Evolutionary conservation across 2,888 invertebrate genomes (phyloP), one percentile per base, ranked within the genome.

Genomic region (Nyleta sp.): DNA sequence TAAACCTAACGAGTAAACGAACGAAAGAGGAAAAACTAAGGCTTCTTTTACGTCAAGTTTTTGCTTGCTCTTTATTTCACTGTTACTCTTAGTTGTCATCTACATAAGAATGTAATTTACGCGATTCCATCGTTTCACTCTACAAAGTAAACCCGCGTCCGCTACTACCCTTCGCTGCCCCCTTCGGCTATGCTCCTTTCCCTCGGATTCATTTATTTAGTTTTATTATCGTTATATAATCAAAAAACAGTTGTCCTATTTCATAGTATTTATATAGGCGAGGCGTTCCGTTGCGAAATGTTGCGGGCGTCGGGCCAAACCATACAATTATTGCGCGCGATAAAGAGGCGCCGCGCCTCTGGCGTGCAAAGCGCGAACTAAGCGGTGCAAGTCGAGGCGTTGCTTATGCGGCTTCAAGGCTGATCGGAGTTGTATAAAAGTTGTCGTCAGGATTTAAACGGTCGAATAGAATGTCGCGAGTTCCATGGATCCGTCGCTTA

Each of bases 21-120:
- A 88, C 86, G 84, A 86, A 87, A 60, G 87, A 88, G 42, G 33
- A 50, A 68, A 86, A 60, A 86, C 88, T 89, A 89, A 88, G 87
- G 88, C 84, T 86, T 85, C 84, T 31, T 18, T 31, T 86, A 67
- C 5, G 3, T 40, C 5, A 10, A 5, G 87, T 86, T 82, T 52
- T 85, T 87, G 82, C 84, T 81, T 82, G 73, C 75, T 80, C 68
- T 72, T 81, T 80, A 64, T 48, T 60, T 77, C 70, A 72, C 55
- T 74, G 38, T 78, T 81, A 79, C 72, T 59, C 76, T 80, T 73
- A 78, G 60, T 80, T 80, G 60, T 64, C 65, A 71, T 67, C 78
- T 81, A 80, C 80, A 57, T 78, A 68, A 81, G 74, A 74, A 79
- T 80, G 75, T 67, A 44, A 76, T 73, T 77, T 57, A 57, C 42